Conservation (phyloP, 2,113 vertebrate genomes). For the Platycercus adscitus region DNA sequence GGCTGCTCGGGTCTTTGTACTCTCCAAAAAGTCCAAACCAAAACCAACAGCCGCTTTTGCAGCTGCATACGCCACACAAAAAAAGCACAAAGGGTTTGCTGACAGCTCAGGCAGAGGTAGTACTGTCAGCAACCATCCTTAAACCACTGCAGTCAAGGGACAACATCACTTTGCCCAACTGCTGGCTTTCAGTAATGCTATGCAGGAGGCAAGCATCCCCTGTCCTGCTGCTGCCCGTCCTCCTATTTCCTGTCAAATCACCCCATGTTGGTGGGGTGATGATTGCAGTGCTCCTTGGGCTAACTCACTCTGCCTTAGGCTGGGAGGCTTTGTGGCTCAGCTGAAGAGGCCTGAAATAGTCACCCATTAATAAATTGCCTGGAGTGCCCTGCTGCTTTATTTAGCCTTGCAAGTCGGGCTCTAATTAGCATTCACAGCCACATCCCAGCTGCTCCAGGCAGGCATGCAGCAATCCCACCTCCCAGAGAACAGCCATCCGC, state of each 20-base stretch:
- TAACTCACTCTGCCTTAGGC: not conserved
- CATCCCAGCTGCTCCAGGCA: not conserved
- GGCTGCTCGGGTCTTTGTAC: not conserved
- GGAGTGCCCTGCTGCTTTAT: conserved; percentile 32
- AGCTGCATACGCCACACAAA: rapidly evolving
- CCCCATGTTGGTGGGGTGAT: not conserved
- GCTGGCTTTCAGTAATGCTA: not conserved
- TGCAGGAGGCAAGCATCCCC: not conserved
- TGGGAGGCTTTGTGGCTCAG: not conserved
- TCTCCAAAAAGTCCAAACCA: not conserved
- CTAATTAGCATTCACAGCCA: not conserved
- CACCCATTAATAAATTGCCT: conserved; percentile 22
- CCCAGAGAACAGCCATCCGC: not conserved
- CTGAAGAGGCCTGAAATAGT: conserved; percentile 11
- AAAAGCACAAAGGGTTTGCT: not conserved
- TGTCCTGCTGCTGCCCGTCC: rapidly evolving
- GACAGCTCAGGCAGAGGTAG: not conserved
- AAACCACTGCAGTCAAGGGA: rapidly evolving
- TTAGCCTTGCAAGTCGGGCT: not conserved
- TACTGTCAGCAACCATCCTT: not conserved
- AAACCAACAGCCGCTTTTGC: not conserved
- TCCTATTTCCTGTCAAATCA: not conserved
- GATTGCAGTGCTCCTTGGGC: not conserved
- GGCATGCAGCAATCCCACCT: not conserved
- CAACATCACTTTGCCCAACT: not conserved